Base-by-base conservation (phyloP, 2,797 vertebrate species). In the Phalanger gymnotis region DNA sequence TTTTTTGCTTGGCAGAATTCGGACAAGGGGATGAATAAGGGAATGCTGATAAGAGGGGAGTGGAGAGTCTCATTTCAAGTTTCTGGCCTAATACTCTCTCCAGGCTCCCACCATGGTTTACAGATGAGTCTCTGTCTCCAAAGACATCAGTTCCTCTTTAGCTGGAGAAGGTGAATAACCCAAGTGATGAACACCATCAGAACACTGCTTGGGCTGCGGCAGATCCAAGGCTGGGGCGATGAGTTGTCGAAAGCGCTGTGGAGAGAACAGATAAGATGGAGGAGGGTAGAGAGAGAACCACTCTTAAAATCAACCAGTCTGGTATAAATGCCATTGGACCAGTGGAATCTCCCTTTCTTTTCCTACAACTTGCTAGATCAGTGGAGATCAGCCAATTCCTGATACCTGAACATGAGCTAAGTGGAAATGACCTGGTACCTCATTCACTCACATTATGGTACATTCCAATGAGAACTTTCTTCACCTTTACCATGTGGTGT, bases 91-190 rank as follows among this genome's bases (percentile, higher is more conserved):
- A 53, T 6, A 54, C 90, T 93, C 91, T 51, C 93, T 47, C n/a
- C 73, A 91, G 54, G 54, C 61, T 92, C 91, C 51, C 25, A 56
- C 40, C 91, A 57, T 52, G 2, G 31, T 87, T 95, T 93, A 99
- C 95, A 99, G 97, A n/a, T 98, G 95, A 0, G 98, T 99, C 98
- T 99, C 99, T 97, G 98, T 98, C 97, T 98, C 98, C 11, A 94
- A 98, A 47, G 90, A 90, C 58, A 98, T 96, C n/a, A 98, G 97
- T 51, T 98, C 95, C 93, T 98, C 98, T 94, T 93, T 98, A 47
- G 31, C 0, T 0, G 97, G 96, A 91, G 96, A 94, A 0, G 34
- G 95, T 16, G 90, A 5, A 0, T 0, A 0, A 92, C 93, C 93
- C 52, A 7, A 90, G 28, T 4, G 3, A 2, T 81, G 10, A 34